Conservation (phyloP, 2,888 invertebrate genomes). For the Pristionchus exspectatus region DNA sequence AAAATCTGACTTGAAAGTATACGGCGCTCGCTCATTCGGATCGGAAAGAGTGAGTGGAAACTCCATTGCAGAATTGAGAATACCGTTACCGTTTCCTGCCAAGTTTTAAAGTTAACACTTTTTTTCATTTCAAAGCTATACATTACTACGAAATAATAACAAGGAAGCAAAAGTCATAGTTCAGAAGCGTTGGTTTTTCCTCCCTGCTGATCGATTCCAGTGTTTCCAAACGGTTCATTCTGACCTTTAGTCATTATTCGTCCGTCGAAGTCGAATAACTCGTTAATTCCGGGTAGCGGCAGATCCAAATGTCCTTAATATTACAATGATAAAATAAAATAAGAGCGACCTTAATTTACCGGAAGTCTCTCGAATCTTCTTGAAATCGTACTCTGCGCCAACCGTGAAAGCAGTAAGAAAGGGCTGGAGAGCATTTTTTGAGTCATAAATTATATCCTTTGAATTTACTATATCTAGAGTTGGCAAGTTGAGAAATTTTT, state of each 20-base stretch:
- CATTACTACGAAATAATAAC: no score
- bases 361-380: conserved; percentile 70
- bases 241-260: conserved; percentile 62
- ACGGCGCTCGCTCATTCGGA: conserved; percentile 73
- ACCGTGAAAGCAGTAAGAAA: conserved; percentile 65
- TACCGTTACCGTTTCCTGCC: conserved; percentile 71
- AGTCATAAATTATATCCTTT: background rate
- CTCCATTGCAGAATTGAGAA: conserved; percentile 72
- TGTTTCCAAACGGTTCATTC: no score
- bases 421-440: conserved; percentile 57
- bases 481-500: background rate
- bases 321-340: background rate
- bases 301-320: conserved; percentile 67
- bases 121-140: background rate
- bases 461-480: background rate
- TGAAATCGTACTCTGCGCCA: conserved; percentile 72
- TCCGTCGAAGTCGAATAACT: conserved; percentile 74
- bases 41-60: conserved; percentile 72
- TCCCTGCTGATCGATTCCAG: background rate
- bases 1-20: conserved; percentile 66
- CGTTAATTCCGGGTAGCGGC: conserved; percentile 72
- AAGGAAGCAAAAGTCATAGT: no score
- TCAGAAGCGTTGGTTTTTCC: background rate
- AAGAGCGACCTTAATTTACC: conserved; percentile 26
- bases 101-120: background rate